Percentiles rank a stretch among this genome's conserved stretches.
Evolutionary conservation across 2,113 vertebrate species (phyloP).

Genomic region (Stegostoma tigrinum): DNA sequence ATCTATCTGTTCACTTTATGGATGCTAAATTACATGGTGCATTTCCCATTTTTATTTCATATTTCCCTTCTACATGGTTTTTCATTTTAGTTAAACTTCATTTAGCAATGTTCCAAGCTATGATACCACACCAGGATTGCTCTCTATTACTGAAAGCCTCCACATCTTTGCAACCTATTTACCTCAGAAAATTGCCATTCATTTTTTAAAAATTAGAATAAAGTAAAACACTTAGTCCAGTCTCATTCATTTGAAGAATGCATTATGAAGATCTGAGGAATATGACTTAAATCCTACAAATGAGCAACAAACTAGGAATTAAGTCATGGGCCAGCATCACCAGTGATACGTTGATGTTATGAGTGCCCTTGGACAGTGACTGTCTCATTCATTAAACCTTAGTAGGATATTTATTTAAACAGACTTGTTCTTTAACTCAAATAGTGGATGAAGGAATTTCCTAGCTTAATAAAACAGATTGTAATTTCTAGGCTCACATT

Average conservation of each 20-base stretch:
- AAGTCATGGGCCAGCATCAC: no score
- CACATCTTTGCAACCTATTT: background rate
- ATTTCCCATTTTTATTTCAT: background rate
- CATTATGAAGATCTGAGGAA: background rate
- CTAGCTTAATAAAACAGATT: background rate
- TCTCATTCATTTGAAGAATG: background rate
- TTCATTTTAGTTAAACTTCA: background rate
- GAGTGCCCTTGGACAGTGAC: background rate
- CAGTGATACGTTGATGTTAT: background rate
- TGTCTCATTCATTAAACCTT: background rate
- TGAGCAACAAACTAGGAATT: background rate
- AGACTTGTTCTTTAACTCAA: background rate
- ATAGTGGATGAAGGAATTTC: background rate
- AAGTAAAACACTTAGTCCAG: background rate
- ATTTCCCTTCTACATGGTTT: background rate
- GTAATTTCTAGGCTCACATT: background rate
- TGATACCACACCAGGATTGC: background rate
- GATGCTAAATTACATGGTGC: background rate
- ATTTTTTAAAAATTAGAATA: background rate
- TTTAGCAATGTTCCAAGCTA: background rate
- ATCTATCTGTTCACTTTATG: background rate
- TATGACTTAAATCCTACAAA: background rate
- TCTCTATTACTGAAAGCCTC: background rate
- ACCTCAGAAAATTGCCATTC: background rate
- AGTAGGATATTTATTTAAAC: background rate